Evolutionary conservation across 2,888 invertebrate genomes (phyloP).

Genomic region (Patella caerulea): DNA sequence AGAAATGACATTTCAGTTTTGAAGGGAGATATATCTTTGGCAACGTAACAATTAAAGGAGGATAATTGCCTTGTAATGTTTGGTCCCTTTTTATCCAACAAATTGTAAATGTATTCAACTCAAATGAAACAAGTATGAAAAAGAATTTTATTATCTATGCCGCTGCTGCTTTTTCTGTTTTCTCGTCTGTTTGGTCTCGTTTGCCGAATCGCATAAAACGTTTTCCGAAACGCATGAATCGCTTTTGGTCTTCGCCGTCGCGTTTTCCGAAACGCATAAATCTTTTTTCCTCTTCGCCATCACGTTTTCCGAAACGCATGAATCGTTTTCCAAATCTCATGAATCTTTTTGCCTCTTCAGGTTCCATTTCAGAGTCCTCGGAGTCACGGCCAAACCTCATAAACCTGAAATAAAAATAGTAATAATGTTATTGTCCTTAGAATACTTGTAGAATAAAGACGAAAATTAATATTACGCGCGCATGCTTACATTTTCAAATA

Average conservation of each 20-base stretch:
- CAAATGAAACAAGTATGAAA: no score
- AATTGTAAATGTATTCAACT: no score
- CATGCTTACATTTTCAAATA: no score
- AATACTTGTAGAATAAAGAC: no score
- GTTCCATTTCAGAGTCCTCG: slow-evolving; percentile 36
- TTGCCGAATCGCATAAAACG: slow-evolving; percentile 58
- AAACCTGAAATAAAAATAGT: slow-evolving; percentile 22
- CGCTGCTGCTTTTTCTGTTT: not conserved
- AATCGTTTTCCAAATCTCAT: slow-evolving; percentile 49
- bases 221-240: slow-evolving; percentile 49
- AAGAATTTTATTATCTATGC: not conserved
- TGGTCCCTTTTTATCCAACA: no score
- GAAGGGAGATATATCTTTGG: no score
- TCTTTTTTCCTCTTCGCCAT: slow-evolving; percentile 52
- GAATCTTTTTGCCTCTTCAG: slow-evolving; percentile 37
- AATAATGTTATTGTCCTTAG: no score
- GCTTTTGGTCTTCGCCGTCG: slow-evolving; percentile 30
- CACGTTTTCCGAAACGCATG: slow-evolving; percentile 53
- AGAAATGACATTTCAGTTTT: no score
- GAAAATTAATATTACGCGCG: no score
- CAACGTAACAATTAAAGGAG: no score
- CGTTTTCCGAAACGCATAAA: slow-evolving; percentile 60
- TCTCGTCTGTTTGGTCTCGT: slow-evolving; percentile 17
- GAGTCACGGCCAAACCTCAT: slow-evolving; percentile 50
- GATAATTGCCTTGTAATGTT: no score